phyloP scores from a whole-genome alignment of 2,797 vertebrate genomes.

The Labroides dimidiatus region DNA sequence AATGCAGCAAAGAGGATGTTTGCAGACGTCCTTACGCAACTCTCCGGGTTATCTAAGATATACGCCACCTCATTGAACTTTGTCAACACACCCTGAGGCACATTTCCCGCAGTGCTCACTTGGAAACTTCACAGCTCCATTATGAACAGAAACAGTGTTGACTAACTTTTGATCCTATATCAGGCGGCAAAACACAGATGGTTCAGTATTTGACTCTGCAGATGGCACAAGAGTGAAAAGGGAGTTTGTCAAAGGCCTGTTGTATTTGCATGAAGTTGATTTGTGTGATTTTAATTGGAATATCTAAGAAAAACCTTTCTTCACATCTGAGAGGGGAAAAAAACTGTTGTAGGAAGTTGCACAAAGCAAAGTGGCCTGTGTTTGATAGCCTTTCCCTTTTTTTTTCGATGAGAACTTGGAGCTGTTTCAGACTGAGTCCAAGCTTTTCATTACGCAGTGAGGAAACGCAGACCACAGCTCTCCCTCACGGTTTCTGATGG shows the following conservation, averaged over 20 bases:
- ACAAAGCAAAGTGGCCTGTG: conserved; percentile 38
- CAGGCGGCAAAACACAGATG: conserved; percentile 15
- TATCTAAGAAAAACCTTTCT: conserved; percentile 27
- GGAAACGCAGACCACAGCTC: conserved; percentile 63
- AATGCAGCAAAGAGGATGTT: background rate
- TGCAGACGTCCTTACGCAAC: background rate
- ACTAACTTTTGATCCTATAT: conserved; percentile 17
- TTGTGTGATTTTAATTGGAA: conserved; percentile 48
- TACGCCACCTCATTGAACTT: conserved; percentile 5
- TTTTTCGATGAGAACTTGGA: conserved; percentile 27
- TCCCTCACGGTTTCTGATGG: conserved; percentile 49
- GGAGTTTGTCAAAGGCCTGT: conserved; percentile 19
- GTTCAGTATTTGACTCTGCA: conserved; percentile 31
- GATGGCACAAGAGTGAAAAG: conserved; percentile 28
- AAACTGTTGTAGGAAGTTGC: conserved; percentile 29
- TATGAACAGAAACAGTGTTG: conserved; percentile 35
- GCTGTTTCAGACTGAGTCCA: conserved; percentile 43
- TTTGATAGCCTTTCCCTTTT: conserved; percentile 27
- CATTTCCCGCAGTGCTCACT: conserved; percentile 19
- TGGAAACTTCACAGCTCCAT: conserved; percentile 42
- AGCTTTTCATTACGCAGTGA: conserved; percentile 66
- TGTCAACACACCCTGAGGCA: conserved; percentile 27
- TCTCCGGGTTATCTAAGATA: conserved; percentile 17
- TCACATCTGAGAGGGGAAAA: conserved; percentile 1
- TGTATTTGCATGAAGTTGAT: conserved; percentile 30